Percentiles rank a stretch among this genome's conserved stretches.
phyloP scores from a whole-genome alignment of 1,140 invertebrate species.

The Lasioglossum albipes region DNA sequence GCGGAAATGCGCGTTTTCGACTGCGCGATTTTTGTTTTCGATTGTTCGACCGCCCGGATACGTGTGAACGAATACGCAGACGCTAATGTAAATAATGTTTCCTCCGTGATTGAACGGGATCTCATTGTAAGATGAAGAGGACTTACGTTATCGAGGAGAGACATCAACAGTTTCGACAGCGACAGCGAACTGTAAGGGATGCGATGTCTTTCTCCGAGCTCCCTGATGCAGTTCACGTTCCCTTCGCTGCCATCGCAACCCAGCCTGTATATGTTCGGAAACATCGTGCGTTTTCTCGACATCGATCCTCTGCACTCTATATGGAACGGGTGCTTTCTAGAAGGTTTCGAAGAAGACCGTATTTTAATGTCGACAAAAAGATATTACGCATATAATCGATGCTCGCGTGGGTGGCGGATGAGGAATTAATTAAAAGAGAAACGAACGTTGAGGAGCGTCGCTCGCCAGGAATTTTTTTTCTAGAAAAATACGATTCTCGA shows the following conservation, averaged over 20 bases:
- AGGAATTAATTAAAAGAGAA: too few relatives aligned
- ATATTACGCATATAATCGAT: neutral
- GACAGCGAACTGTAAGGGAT: constrained; percentile 41
- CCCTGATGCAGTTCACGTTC: constrained; percentile 43
- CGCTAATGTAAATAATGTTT: too few relatives aligned
- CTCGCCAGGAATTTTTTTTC: too few relatives aligned
- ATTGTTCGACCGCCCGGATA: too few relatives aligned
- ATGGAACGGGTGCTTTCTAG: constrained; percentile 62
- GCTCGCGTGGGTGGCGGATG: too few relatives aligned
- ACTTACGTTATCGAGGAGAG: constrained; percentile 62
- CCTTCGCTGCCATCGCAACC: constrained; percentile 50
- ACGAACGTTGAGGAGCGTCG: too few relatives aligned
- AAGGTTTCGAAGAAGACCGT: neutral
- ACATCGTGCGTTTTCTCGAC: constrained; percentile 65
- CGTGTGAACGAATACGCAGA: too few relatives aligned
- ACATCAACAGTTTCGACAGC: constrained; percentile 55
- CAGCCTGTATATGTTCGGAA: constrained; percentile 7
- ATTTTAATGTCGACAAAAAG: neutral
- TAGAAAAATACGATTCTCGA: too few relatives aligned
- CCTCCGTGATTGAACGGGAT: too few relatives aligned
- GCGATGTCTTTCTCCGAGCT: constrained; percentile 32
- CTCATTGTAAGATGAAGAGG: too few relatives aligned
- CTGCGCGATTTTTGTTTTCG: too few relatives aligned
- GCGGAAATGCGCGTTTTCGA: too few relatives aligned
- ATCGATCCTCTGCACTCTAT: constrained; percentile 65